Conservation (phyloP, 2,113 vertebrate species). For the Plotosus lineatus region DNA sequence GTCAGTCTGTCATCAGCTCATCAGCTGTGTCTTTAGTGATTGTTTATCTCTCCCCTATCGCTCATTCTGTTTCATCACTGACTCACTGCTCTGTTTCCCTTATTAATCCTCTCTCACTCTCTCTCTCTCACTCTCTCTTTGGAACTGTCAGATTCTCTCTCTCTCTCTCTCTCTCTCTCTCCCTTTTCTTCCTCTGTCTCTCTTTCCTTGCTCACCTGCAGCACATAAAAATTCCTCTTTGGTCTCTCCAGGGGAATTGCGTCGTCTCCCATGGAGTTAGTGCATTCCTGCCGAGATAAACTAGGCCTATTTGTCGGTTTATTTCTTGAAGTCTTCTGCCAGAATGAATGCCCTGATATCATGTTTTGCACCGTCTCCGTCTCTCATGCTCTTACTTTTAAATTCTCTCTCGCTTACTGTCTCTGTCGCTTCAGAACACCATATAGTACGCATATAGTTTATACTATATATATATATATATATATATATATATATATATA, state of each 20-base stretch:
- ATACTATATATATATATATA: not conserved
- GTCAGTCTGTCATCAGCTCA: conserved; percentile 47
- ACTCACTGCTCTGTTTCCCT: conserved; percentile 44
- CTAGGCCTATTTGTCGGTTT: conserved; percentile 57
- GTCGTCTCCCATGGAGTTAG: conserved; percentile 75
- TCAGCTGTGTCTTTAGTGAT: conserved; percentile 44
- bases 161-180: conserved; percentile 15
- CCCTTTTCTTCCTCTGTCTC: conserved; percentile 16
- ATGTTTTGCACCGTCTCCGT: conserved; percentile 40
- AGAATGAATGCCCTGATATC: conserved; percentile 45
- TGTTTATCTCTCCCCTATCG: conserved; percentile 47
- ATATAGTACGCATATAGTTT: not conserved
- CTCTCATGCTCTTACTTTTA: not conserved
- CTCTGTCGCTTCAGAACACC: not conserved
- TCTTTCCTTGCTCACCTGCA: conserved; percentile 76
- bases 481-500: too few species aligned
- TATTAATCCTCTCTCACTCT: conserved; percentile 49
- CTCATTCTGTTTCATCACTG: conserved; percentile 43
- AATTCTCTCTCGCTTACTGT: conserved; percentile 46
- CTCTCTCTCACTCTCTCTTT: conserved; percentile 45
- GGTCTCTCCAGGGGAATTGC: conserved; percentile 76
- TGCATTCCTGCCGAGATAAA: conserved; percentile 70
- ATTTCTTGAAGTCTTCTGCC: conserved; percentile 53
- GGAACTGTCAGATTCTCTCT: conserved; percentile 51
- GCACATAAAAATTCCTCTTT: conserved; percentile 83